Percentiles rank a stretch among this genome's conserved stretches.
Conservation (phyloP, 2,888 invertebrate species). For the Candidula unifasciata region DNA sequence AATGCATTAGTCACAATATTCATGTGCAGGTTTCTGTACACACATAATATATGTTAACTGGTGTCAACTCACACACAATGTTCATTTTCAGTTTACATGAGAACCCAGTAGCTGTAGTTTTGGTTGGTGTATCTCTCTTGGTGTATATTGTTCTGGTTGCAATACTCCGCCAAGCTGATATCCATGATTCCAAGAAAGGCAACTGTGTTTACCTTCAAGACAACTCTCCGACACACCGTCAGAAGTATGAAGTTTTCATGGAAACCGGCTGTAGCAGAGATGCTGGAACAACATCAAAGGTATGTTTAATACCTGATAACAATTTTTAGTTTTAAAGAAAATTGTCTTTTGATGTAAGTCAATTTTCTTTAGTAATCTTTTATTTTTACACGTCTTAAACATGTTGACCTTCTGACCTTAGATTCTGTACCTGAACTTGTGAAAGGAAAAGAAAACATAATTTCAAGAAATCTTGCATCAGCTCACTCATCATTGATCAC, state of each 20-base stretch:
- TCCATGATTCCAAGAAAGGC: slow-evolving; percentile 68
- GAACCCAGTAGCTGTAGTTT: slow-evolving; percentile 68
- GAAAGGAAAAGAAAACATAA: too few species aligned
- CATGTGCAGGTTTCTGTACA: too few species aligned
- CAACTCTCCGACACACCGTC: slow-evolving; percentile 72
- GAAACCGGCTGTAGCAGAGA: slow-evolving; percentile 76
- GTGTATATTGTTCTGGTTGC: slow-evolving; percentile 69
- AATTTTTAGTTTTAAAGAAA: background rate
- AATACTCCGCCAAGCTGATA: slow-evolving; percentile 66
- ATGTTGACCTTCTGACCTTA: too few species aligned
- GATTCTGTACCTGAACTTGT: too few species aligned
- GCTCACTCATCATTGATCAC: too few species aligned
- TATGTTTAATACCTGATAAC: slow-evolving; percentile 51
- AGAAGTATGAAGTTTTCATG: slow-evolving; percentile 75
- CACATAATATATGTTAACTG: too few species aligned
- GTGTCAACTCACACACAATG: background rate
- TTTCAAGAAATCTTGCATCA: too few species aligned
- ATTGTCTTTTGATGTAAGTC: background rate
- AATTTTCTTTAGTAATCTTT: background rate
- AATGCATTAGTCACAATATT: too few species aligned
- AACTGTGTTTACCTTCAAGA: slow-evolving; percentile 72
- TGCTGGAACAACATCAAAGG: slow-evolving; percentile 78
- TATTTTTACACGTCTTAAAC: background rate
- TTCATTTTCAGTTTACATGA: slow-evolving; percentile 63
- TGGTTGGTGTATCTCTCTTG: slow-evolving; percentile 63